Evolutionary conservation across 64 coral and sea anemone genomes (phyloP).

Genomic region (Stichodactyla mertensii): DNA sequence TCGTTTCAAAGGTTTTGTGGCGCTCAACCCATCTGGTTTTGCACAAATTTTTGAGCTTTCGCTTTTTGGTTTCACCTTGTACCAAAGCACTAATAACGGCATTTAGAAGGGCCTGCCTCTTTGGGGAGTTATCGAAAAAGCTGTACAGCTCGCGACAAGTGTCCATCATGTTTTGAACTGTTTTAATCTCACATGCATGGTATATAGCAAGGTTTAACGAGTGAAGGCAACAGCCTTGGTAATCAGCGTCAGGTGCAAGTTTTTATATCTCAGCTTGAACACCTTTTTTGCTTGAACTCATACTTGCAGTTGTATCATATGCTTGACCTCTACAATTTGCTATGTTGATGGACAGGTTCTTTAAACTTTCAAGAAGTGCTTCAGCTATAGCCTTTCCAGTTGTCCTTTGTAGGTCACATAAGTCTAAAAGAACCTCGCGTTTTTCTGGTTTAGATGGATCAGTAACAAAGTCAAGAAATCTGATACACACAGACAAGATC

Average conservation of each 20-base stretch:
- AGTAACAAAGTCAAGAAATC: constrained; percentile 50
- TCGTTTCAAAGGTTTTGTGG: not conserved
- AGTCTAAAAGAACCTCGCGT: constrained; percentile 28
- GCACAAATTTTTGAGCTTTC: too few species aligned
- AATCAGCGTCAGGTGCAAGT: constrained; percentile 56
- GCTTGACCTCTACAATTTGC: constrained; percentile 10
- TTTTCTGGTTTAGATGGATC: constrained; percentile 51
- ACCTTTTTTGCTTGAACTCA: constrained; percentile 72
- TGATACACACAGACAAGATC: constrained; percentile 53
- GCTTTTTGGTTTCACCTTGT: too few species aligned
- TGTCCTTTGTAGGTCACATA: constrained; percentile 55
- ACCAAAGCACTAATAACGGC: too few species aligned
- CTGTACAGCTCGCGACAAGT: constrained; percentile 56
- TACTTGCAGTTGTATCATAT: constrained; percentile 48
- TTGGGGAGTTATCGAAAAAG: not conserved
- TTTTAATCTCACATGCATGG: constrained; percentile 56
- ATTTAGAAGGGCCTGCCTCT: too few species aligned
- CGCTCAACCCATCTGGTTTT: not conserved
- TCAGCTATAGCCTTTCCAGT: constrained; percentile 54
- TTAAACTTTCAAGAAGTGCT: constrained; percentile 16
- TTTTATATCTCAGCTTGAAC: constrained; percentile 53
- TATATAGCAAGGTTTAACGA: constrained; percentile 58
- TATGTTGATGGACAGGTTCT: not conserved
- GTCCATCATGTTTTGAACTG: constrained; percentile 67
- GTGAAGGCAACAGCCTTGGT: constrained; percentile 65